Base-by-base conservation (phyloP, 2,113 vertebrate genomes). In the Eudyptes chrysolophus region DNA sequence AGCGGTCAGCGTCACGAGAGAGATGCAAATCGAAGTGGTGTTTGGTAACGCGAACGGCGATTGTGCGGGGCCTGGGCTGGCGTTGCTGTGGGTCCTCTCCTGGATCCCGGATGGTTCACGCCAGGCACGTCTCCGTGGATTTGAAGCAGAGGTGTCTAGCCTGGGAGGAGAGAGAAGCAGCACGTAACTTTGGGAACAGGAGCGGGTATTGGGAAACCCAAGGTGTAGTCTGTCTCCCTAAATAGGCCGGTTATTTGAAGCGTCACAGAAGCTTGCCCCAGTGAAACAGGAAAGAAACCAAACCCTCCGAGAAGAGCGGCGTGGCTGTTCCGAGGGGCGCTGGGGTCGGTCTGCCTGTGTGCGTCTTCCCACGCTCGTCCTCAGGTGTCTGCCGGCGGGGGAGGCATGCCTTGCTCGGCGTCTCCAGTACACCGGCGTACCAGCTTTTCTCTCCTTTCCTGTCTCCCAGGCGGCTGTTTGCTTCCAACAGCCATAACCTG, bases 11-110 rank as follows among this genome's bases (percentile, higher is more conserved):
- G 8, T 54, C 29, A 9, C 15, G 3, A 24, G 49, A 17, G 19
- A 10, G 20, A 13, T 40, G 20, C 51, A 17, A 12, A 13, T 18
- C 51, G 9, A 10, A n/a, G 51, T 0, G 11, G 4, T 1, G 4
- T 16, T 52, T 52, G 49, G 26, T 25, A 54, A 30, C 7, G 3
- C 22, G 69, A 20, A 9, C 5, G 49, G 49, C 3, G 14, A 42
- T 42, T 42, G 42, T 7, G 42, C 42, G 6, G 42, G 42, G 42
- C 42, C 42, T 42, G 42, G 14, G 27, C 70, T 54, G 70, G 49
- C 1, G 0, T 72, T 24, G 70, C 36, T 54, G 27, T 16, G 27
- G 69, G 49, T 40, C 69, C 49, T 71, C 27, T 71, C 49, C 36
- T 6, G 4, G 16, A 30, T 54, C 14, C 20, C 6, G 4, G 27